Base-by-base conservation (phyloP, 2,797 vertebrate species). In the Notoglanidium macrostoma region DNA sequence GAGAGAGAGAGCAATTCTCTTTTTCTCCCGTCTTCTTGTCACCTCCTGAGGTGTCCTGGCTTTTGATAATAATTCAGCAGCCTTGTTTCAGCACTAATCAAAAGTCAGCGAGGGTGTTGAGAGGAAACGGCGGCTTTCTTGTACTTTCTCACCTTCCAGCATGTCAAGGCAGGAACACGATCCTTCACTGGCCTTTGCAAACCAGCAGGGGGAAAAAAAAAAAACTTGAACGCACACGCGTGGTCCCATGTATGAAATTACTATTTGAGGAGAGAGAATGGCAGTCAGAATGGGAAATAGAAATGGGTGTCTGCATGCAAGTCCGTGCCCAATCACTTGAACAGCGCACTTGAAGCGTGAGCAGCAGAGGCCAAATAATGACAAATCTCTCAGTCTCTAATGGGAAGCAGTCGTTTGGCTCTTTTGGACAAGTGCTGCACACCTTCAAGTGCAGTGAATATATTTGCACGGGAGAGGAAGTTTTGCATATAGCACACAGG, bases 281-380 rank as follows among this genome's bases (percentile, higher is more conserved):
- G 90, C 85, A 85, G 90, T 76, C 90, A 90, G 90, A 92, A 93
- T 92, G 93, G 92, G 77, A 40, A 61, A 83, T 86, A 92, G 93
- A 94, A 93, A 92, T 90, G 88, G 91, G 92, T 78, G 94, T 91
- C 92, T 89, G 93, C 92, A 93, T 94, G 94, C 92, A 92, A 94
- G 94, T 95, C 93, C 92, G 93, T 90, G 90, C 90, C 94, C 95
- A 96, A 96, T 96, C 95, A 96, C 95, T 96, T 95, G 92, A 96
- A 91, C 91, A 74, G 86, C 83, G 90, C 92, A 94, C 95, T 95
- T 91, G 93, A 94, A 92, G 91, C 94, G 76, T 90, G 81, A 92
- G 93, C 87, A 90, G 92, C 92, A 93, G 92, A 91, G 92, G 93
- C 87, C 92, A 91, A 94, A 94, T 95, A 95, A 96, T 95, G 88